Evolutionary conservation across 2,888 invertebrate species (phyloP).

Genomic region (Diaprepes abbreviatus): DNA sequence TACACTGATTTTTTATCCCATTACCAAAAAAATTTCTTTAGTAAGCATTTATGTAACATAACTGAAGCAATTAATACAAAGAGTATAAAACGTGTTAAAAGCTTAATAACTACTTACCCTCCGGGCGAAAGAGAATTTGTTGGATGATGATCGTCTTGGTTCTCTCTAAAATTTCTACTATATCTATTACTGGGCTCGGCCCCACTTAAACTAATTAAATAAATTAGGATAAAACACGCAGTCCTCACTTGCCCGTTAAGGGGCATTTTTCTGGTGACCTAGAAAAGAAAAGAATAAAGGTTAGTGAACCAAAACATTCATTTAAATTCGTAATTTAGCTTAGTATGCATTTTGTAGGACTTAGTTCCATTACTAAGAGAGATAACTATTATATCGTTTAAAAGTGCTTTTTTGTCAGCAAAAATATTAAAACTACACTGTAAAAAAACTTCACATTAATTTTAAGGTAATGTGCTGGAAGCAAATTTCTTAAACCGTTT

Average conservation of each 20-base stretch:
- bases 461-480: too few relatives aligned
- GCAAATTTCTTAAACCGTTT: too few relatives aligned
- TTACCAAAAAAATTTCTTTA: too few relatives aligned
- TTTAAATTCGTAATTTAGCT: not conserved
- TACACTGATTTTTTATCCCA: too few relatives aligned
- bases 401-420: too few relatives aligned
- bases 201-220: constrained; percentile 40
- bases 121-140: constrained; percentile 37
- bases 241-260: constrained; percentile 40
- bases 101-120: constrained; percentile 37
- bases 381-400: too few relatives aligned
- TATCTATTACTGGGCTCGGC: constrained; percentile 42
- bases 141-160: constrained; percentile 33
- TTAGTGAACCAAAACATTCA: constrained; percentile 33
- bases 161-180: constrained; percentile 43
- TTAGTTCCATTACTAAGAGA: too few relatives aligned
- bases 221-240: constrained; percentile 45
- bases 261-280: constrained; percentile 44
- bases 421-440: too few relatives aligned
- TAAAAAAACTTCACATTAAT: too few relatives aligned
- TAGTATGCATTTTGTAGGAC: too few relatives aligned
- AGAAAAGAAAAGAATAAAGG: constrained; percentile 25
- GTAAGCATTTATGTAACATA: too few relatives aligned
- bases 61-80: too few relatives aligned
- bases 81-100: not conserved